A percentile compares a stretch with the other conserved stretches of the same genome.
Evolutionary conservation across 2,113 vertebrate genomes (phyloP).

Genomic region (Rhinogobius similis): DNA sequence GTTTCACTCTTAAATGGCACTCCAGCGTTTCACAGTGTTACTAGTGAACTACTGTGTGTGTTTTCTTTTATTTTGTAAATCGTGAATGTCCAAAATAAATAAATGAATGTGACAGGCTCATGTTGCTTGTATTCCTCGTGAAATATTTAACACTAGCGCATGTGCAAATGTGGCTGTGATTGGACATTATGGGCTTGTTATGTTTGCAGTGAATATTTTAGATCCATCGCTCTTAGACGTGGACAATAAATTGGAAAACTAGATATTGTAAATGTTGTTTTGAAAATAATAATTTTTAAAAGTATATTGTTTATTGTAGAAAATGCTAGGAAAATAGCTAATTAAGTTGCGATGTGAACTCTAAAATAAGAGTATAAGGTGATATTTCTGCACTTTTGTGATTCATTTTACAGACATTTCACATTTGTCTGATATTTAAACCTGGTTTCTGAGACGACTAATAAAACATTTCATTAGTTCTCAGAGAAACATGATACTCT

Average conservation of each 20-base stretch:
- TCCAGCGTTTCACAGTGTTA: conserved; percentile 26
- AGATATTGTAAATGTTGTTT: no score
- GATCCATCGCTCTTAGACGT: not conserved
- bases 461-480: not conserved
- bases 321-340: no score
- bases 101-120: not conserved
- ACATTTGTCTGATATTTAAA: no score
- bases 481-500: not conserved
- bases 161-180: not conserved
- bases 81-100: conserved; percentile 13
- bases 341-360: no score
- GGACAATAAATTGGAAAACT: no score
- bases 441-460: not conserved
- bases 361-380: no score
- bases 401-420: no score
- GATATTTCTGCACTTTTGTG: no score
- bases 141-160: no score
- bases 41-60: conserved; percentile 25
- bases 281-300: no score
- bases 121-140: not conserved
- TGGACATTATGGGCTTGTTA: not conserved
- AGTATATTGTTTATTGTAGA: no score
- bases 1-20: conserved; percentile 41
- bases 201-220: not conserved
- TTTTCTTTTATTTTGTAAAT: conserved; percentile 11